Conservation (phyloP, 2,113 vertebrate species). For the Leucoraja erinaceus region DNA sequence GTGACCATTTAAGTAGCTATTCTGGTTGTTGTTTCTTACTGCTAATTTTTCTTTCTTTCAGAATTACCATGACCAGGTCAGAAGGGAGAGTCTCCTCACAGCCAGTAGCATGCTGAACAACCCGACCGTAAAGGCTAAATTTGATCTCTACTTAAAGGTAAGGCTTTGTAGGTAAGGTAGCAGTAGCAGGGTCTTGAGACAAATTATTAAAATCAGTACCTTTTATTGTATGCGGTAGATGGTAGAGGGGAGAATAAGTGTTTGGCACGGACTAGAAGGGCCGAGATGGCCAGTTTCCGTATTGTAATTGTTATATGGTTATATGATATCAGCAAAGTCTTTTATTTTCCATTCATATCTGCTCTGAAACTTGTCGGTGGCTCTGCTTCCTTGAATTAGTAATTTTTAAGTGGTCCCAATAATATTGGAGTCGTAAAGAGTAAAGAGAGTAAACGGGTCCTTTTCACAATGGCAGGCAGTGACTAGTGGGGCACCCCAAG, state of each 20-base stretch:
- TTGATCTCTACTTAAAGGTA: conserved; percentile 77
- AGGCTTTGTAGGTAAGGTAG: conserved; percentile 40
- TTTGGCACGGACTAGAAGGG: no score
- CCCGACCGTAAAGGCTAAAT: conserved; percentile 71
- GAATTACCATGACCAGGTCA: conserved; percentile 78
- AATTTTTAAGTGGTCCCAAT: no score
- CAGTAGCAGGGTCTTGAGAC: neutral
- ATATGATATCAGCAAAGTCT: neutral
- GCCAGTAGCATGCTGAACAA: conserved; percentile 81
- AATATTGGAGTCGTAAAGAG: neutral
- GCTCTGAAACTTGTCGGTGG: neutral
- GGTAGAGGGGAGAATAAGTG: no score
- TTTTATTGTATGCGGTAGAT: neutral
- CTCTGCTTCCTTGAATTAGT: no score
- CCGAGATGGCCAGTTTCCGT: no score
- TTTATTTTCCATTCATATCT: neutral
- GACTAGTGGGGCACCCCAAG: no score
- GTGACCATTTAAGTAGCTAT: neutral
- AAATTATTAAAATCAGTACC: no score
- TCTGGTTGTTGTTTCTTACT: neutral
- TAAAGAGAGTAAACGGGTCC: no score
- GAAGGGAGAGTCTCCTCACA: conserved; percentile 75
- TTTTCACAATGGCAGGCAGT: no score
- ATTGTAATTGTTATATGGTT: no score
- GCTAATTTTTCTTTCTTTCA: conserved; percentile 45